These are phyloP conservation scores for Oreonectes daqikongensis DNA, from an alignment of 2,797 vertebrate species.

Conservation along the genomic window DNA sequence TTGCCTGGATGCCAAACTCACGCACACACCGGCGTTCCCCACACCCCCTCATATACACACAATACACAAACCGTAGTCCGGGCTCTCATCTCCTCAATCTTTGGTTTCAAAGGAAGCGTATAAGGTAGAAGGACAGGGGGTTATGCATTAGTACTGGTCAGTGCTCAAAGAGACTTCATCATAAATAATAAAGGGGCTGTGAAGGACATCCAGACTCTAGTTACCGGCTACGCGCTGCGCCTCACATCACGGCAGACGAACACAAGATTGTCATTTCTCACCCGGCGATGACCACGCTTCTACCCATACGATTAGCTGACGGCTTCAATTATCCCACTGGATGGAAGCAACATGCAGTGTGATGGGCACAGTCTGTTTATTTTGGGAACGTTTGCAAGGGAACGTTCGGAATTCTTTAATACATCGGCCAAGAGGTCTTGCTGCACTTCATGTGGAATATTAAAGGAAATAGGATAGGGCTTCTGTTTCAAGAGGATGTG, in stretches of 20 bases:
- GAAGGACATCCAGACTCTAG: constrained; percentile 90
- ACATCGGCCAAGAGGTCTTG: not conserved
- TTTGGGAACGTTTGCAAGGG: constrained; percentile 34
- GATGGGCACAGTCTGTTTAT: constrained; percentile 68
- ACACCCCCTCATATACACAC: constrained; percentile 59
- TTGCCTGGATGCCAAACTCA: constrained; percentile 68
- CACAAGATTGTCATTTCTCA: constrained; percentile 94
- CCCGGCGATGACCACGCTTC: constrained; percentile 83
- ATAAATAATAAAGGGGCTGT: constrained; percentile 99
- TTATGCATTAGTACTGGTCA: constrained; percentile 99
- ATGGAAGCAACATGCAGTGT: constrained; percentile 62
- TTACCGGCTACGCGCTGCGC: constrained; percentile 83
- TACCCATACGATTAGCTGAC: constrained; percentile 56
- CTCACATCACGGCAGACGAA: constrained; percentile 91
- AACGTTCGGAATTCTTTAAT: not conserved
- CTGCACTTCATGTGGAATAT: not conserved
- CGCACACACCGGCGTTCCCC: constrained; percentile 25
- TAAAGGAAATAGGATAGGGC: not conserved
- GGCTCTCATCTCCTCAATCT: constrained; percentile 87
- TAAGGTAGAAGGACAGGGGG: constrained; percentile 98
- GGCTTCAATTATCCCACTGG: constrained; percentile 77
- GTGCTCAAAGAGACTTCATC: constrained; percentile 96
- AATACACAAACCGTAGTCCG: constrained; percentile 59
- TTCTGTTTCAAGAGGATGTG: not conserved
- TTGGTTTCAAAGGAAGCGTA: constrained; percentile 94